Evolutionary conservation across 2,113 vertebrate genomes (phyloP).

Genomic region (Bos indicus): DNA sequence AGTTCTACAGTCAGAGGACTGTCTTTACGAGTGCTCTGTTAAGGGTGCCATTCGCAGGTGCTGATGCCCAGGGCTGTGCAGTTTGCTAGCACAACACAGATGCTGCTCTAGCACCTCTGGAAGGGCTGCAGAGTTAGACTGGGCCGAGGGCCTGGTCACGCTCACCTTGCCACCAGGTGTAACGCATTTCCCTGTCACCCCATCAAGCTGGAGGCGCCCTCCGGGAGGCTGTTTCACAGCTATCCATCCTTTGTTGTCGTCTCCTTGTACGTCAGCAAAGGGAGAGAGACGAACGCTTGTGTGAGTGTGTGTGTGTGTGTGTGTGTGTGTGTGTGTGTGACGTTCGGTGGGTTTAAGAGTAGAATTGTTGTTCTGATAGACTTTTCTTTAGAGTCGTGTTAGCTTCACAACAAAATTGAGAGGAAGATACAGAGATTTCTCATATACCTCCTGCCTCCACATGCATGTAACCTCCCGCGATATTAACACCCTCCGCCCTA

Average conservation of each 20-base stretch:
- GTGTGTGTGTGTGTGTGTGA: too few species aligned
- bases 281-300: not conserved
- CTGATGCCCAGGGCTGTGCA: not conserved
- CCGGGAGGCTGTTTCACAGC: not conserved
- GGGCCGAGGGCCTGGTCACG: not conserved
- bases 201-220: not conserved
- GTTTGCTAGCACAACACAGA: not conserved
- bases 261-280: not conserved
- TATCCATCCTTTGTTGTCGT: not conserved
- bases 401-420: not conserved
- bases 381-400: not conserved
- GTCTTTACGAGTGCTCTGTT: not conserved
- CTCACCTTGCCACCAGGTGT: not conserved
- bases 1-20: not conserved
- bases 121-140: not conserved
- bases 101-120: not conserved
- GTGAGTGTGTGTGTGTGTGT: too few species aligned
- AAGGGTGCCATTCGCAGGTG: not conserved
- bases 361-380: not conserved
- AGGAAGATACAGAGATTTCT: not conserved
- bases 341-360: not conserved
- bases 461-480: fast-evolving
- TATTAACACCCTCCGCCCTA: not conserved
- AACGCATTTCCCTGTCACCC: not conserved
- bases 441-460: not conserved